phyloP scores from a whole-genome alignment of 2,113 vertebrate genomes.

The Carassius auratus region DNA sequence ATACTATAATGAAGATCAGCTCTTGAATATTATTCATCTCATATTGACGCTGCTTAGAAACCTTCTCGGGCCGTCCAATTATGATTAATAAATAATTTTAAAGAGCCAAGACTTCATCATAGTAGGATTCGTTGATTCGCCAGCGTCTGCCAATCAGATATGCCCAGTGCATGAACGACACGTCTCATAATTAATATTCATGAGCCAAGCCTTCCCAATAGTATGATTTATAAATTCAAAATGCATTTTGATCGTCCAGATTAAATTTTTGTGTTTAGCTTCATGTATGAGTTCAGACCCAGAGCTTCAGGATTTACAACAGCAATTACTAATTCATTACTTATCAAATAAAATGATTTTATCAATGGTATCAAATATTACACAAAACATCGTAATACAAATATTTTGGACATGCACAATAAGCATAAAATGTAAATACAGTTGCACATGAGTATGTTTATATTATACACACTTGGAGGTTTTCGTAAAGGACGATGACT shows the following conservation, averaged over 20 bases:
- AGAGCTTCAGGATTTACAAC: neutral
- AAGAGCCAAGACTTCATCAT: neutral
- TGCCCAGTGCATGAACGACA: neutral
- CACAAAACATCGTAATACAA: neutral
- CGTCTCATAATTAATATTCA: neutral
- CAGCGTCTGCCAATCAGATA: constrained; percentile 12
- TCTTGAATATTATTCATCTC: constrained; percentile 1
- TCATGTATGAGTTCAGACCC: neutral
- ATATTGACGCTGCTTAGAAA: neutral
- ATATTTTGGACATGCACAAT: neutral
- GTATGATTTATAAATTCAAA: neutral
- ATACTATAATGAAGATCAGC: neutral
- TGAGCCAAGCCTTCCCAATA: neutral
- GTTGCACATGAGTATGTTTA: neutral
- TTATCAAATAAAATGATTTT: neutral
- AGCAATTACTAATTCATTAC: neutral
- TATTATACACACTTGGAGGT: neutral
- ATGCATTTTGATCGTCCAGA: neutral
- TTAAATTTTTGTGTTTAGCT: neutral
- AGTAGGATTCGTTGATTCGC: neutral
- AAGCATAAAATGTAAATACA: neutral
- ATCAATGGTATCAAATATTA: neutral
- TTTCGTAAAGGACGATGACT: neutral
- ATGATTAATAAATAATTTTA: neutral
- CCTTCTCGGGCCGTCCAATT: neutral